phyloP scores from a whole-genome alignment of 2,113 vertebrate genomes.

The Bucco capensis region DNA sequence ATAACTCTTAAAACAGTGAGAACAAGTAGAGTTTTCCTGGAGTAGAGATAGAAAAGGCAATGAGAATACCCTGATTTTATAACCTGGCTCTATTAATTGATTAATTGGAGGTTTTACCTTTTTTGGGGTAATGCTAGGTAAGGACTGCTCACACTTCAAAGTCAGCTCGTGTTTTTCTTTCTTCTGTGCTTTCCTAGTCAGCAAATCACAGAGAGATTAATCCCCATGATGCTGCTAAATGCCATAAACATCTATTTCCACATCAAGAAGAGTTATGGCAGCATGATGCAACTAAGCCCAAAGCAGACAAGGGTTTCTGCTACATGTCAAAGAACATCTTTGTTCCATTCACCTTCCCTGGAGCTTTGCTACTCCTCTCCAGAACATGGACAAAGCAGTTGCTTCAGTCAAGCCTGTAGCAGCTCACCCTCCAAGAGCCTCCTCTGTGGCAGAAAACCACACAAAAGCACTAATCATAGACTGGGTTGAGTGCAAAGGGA shows the following conservation, averaged over 20 bases:
- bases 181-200: not conserved
- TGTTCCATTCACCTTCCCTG: not conserved
- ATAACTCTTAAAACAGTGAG: not conserved
- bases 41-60: not conserved
- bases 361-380: not conserved
- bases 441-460: not conserved
- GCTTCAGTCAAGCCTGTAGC: not conserved
- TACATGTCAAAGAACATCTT: not conserved
- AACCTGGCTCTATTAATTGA: not conserved
- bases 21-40: not conserved
- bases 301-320: not conserved
- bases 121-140: not conserved
- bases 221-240: not conserved
- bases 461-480: not conserved
- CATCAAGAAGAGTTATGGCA: not conserved
- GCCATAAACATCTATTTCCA: not conserved
- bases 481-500: no score
- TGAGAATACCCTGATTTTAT: not conserved
- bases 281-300: not conserved
- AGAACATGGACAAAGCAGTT: fast-evolving
- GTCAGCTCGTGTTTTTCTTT: not conserved
- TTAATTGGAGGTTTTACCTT: not conserved
- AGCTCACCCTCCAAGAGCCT: not conserved
- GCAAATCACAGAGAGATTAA: not conserved
- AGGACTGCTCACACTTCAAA: not conserved